Evolutionary conservation across 2,888 invertebrate species (phyloP).

Genomic region (Ophraella communa): DNA sequence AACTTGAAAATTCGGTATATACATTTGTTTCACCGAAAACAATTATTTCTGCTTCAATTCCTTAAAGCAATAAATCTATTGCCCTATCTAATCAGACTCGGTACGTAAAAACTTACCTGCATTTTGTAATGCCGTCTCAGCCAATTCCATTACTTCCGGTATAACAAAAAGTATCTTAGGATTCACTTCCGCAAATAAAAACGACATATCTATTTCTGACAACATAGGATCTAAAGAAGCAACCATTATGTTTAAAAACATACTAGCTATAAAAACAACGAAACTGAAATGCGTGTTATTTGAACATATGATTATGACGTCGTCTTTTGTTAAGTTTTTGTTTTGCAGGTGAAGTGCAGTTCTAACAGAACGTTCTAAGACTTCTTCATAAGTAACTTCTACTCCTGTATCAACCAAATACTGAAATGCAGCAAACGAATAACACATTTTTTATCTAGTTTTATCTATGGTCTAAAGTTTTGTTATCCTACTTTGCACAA

Average conservation of each 20-base stretch:
- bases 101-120: slow-evolving; percentile 37
- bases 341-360: slow-evolving; percentile 59
- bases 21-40: slow-evolving; percentile 45
- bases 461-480: too few relatives aligned
- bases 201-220: slow-evolving; percentile 44
- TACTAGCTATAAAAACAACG: slow-evolving; percentile 61
- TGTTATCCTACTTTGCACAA: too few relatives aligned
- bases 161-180: slow-evolving; percentile 51
- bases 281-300: slow-evolving; percentile 59
- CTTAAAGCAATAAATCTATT: too few relatives aligned
- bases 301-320: slow-evolving; percentile 61
- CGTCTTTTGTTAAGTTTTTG: slow-evolving; percentile 56
- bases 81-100: too few relatives aligned
- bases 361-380: slow-evolving; percentile 57
- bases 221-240: slow-evolving; percentile 49
- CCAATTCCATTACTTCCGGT: slow-evolving; percentile 41
- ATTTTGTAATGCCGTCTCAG: slow-evolving; percentile 44
- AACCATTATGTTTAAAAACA: slow-evolving; percentile 58
- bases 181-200: slow-evolving; percentile 46
- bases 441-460: too few relatives aligned
- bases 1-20: slow-evolving; percentile 41
- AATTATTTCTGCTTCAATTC: slow-evolving; percentile 44
- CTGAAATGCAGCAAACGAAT: slow-evolving; percentile 36
- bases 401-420: slow-evolving; percentile 54
- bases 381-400: slow-evolving; percentile 58